Evolutionary conservation across 2,797 vertebrate species (phyloP).

Genomic region (Erithacus rubecula): DNA sequence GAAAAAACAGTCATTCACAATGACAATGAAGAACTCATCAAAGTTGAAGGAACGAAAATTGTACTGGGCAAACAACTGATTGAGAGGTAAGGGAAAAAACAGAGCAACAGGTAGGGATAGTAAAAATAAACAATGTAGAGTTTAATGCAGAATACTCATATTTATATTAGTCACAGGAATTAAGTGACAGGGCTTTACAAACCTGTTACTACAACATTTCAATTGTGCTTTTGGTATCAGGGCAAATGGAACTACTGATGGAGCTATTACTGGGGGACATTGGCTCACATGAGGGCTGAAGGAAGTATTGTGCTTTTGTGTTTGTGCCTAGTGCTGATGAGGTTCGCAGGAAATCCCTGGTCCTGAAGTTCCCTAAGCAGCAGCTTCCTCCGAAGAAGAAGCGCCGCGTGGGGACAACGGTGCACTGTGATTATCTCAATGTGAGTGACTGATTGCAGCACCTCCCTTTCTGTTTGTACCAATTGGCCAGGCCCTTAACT

Average conservation of each 20-base stretch:
- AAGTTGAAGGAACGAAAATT: slow-evolving; percentile 98
- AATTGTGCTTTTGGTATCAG: not conserved
- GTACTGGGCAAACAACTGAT: slow-evolving; percentile 97
- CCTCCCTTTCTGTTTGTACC: not conserved
- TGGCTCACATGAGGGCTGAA: not conserved
- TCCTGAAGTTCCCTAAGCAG: slow-evolving; percentile 98
- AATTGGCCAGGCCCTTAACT: not conserved
- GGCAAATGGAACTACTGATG: not conserved
- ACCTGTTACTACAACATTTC: not conserved
- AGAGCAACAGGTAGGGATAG: not conserved
- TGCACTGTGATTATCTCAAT: slow-evolving; percentile 97
- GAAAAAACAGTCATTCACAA: slow-evolving; percentile 98
- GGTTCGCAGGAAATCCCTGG: slow-evolving; percentile 94
- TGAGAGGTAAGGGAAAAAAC: slow-evolving; percentile 84
- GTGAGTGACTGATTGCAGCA: slow-evolving; percentile 76
- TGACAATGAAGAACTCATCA: slow-evolving; percentile 98
- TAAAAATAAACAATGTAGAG: not conserved
- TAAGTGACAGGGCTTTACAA: not conserved
- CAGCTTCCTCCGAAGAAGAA: slow-evolving; percentile 98
- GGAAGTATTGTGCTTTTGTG: not conserved
- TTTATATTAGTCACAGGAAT: not conserved
- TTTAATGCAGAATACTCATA: not conserved
- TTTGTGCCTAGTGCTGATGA: slow-evolving; percentile 88
- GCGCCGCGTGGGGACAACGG: slow-evolving; percentile 90
- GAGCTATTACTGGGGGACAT: not conserved